Conservation (phyloP, 2,797 vertebrate species). For the Rhynchotus rufescens region DNA sequence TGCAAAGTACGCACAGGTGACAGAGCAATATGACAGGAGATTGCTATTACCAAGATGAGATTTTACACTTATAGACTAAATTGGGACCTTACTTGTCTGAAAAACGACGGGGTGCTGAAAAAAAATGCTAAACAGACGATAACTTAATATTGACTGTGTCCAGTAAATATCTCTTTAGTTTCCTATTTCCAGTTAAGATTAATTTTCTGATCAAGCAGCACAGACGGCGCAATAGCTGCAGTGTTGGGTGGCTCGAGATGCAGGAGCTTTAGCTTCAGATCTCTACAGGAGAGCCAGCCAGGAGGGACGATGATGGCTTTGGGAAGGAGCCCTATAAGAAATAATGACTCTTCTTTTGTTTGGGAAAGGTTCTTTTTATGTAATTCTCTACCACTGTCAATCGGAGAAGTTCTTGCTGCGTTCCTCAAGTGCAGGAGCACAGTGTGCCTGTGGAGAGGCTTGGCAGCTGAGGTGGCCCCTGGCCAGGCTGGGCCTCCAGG, state of each 20-base stretch:
- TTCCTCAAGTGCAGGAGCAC: neutral
- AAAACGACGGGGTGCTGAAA: neutral
- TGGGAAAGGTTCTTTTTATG: conserved; percentile 47
- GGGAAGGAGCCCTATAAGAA: conserved; percentile 56
- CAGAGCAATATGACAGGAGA: neutral
- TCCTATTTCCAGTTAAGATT: conserved; percentile 40
- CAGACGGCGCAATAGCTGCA: neutral
- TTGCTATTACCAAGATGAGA: conserved; percentile 32
- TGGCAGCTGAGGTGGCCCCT: too few species aligned
- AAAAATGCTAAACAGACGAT: conserved; percentile 38
- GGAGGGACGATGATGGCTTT: conserved; percentile 48
- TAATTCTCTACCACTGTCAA: conserved; percentile 19
- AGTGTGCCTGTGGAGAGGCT: too few species aligned
- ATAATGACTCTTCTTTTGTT: conserved; percentile 45
- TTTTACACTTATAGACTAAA: conserved; percentile 21
- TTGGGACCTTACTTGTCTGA: neutral
- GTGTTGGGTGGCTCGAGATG: conserved; percentile 57
- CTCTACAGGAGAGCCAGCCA: conserved; percentile 38
- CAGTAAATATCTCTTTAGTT: conserved; percentile 32
- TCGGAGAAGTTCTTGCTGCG: conserved; percentile 9
- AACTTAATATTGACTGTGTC: conserved; percentile 23
- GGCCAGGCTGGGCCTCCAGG: too few species aligned
- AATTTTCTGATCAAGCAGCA: conserved; percentile 61
- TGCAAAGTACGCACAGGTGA: neutral
- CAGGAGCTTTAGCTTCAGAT: conserved; percentile 25